A percentile compares a stretch with the other conserved stretches of the same genome.
Evolutionary conservation across 2,797 vertebrate genomes (phyloP).

Genomic region (Brachyrhaphis roseni): DNA sequence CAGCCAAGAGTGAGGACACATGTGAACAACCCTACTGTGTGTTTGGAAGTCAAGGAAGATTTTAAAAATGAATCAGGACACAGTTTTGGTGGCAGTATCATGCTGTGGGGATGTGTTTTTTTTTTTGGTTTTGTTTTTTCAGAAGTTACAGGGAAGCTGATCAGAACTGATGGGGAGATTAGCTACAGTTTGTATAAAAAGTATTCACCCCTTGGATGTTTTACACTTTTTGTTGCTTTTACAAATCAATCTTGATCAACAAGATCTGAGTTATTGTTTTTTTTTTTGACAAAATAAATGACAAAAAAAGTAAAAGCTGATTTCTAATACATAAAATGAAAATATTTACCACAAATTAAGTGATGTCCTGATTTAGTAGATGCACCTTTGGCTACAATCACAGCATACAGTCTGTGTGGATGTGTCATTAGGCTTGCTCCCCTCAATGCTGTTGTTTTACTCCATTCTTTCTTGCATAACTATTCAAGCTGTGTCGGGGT

Average conservation of each 20-base stretch:
- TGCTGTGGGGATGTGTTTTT: background rate
- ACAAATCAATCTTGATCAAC: background rate
- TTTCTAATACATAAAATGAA: background rate
- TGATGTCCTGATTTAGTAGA: background rate
- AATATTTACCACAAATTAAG: background rate
- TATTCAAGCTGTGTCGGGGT: too few species aligned
- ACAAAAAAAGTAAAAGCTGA: background rate
- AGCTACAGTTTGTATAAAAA: background rate
- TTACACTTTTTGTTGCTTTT: background rate
- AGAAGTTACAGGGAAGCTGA: background rate
- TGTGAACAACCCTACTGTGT: background rate
- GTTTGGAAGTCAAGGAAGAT: conserved; percentile 4
- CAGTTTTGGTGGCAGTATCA: background rate
- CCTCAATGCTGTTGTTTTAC: background rate
- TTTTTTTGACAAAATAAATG: background rate
- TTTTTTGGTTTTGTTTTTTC: too few species aligned
- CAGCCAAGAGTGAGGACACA: background rate
- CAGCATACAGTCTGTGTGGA: background rate
- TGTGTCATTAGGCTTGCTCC: background rate
- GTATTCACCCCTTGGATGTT: background rate
- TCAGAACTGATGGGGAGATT: background rate
- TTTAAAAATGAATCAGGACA: background rate
- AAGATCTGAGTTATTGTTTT: background rate
- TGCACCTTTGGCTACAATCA: background rate
- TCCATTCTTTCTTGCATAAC: background rate